Conservation (phyloP, 2,888 invertebrate species). For the Noctua janthina region DNA sequence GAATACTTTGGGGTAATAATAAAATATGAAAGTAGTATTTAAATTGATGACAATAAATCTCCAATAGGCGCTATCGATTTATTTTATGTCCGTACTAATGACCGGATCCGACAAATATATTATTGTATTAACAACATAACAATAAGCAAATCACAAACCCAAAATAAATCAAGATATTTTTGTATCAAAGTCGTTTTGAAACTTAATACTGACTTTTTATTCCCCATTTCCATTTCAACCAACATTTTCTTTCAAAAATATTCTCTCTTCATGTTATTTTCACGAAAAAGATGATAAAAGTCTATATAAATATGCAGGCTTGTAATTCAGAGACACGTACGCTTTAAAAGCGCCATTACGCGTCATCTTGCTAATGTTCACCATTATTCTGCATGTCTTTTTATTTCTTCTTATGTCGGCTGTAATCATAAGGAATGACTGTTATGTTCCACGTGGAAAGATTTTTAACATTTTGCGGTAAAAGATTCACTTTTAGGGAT, state of each 20-base stretch:
- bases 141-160: background rate
- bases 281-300: conserved; percentile 39
- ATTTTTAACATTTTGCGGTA: conserved; percentile 16
- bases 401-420: conserved; percentile 52
- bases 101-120: too few relatives aligned
- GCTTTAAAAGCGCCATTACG: conserved; percentile 66
- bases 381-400: conserved; percentile 62
- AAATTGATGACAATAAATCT: background rate
- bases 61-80: too few relatives aligned
- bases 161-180: background rate
- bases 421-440: conserved; percentile 56
- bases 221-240: background rate
- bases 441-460: conserved; percentile 35
- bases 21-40: background rate
- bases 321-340: conserved; percentile 55
- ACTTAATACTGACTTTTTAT: background rate
- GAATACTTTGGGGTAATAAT: background rate
- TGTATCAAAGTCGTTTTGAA: background rate
- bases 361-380: conserved; percentile 63
- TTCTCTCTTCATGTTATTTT: background rate
- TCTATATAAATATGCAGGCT: conserved; percentile 52
- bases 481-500: background rate
- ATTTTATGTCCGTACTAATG: too few relatives aligned
- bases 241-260: background rate
- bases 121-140: background rate